Evolutionary conservation across 2,888 invertebrate species (phyloP).

Genomic region (Protonemura montana): DNA sequence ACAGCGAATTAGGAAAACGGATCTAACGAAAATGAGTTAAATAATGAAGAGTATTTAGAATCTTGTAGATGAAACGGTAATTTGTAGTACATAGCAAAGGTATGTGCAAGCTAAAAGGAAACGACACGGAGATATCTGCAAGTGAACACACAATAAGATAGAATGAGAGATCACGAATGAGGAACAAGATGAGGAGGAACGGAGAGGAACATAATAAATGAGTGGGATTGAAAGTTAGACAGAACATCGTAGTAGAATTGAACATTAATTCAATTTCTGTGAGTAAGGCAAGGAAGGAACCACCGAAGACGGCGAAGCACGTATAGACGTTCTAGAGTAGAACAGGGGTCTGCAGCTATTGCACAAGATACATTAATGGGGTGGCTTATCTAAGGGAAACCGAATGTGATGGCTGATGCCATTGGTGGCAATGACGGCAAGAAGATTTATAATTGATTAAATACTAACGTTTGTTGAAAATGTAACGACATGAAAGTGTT

Average conservation of each 20-base stretch:
- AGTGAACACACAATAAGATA: constrained; percentile 23
- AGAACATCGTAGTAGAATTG: constrained; percentile 38
- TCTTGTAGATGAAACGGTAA: constrained; percentile 7
- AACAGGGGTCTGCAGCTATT: constrained; percentile 24
- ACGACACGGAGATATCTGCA: constrained; percentile 13
- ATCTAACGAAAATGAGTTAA: constrained; percentile 21
- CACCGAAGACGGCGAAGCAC: constrained; percentile 23
- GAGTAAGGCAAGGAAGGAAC: constrained; percentile 21
- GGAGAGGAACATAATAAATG: constrained; percentile 34
- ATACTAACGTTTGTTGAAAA: neutral
- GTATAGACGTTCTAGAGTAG: neutral
- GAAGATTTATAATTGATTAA: neutral
- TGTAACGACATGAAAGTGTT: neutral
- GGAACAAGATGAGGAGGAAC: neutral
- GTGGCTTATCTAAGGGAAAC: constrained; percentile 12
- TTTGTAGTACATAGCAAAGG: neutral
- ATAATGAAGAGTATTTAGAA: constrained; percentile 23
- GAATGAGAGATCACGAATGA: constrained; percentile 9
- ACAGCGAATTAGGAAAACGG: neutral
- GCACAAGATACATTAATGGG: constrained; percentile 8
- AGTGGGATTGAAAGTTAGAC: constrained; percentile 39
- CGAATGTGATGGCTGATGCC: neutral
- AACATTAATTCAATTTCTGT: constrained; percentile 39
- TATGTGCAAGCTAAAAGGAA: neutral
- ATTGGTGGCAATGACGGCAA: neutral